phyloP scores from a whole-genome alignment of 1,140 invertebrate genomes.

The Calosoma granatense region DNA sequence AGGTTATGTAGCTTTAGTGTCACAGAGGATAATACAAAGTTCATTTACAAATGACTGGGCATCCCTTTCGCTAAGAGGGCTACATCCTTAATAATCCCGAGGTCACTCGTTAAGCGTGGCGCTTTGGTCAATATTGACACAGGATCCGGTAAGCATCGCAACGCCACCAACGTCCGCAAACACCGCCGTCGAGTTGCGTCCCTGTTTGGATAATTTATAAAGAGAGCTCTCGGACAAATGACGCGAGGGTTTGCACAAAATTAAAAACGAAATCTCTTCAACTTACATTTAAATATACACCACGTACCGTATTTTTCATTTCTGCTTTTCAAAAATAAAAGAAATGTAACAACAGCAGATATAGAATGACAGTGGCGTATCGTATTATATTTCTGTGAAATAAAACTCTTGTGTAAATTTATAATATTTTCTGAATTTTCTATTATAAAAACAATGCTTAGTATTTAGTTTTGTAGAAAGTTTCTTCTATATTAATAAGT shows the following conservation, averaged over 20 bases:
- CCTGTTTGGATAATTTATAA: conserved; percentile 2
- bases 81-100: conserved; percentile 1
- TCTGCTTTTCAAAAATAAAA: no score
- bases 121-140: background rate
- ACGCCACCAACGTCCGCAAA: conserved; percentile 2
- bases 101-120: background rate
- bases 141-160: background rate
- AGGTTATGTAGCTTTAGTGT: no score
- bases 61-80: background rate
- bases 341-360: no score
- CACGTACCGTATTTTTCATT: no score
- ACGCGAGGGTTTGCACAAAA: background rate
- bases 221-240: background rate
- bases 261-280: background rate
- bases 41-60: background rate
- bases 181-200: background rate
- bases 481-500: no score
- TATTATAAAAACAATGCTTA: no score
- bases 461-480: no score
- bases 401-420: no score
- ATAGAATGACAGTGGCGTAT: no score
- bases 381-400: no score
- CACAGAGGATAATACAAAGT: background rate
- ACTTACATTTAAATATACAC: no score
- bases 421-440: no score